phyloP scores from a whole-genome alignment of 2,113 vertebrate genomes.

The Litocranius walleri region DNA sequence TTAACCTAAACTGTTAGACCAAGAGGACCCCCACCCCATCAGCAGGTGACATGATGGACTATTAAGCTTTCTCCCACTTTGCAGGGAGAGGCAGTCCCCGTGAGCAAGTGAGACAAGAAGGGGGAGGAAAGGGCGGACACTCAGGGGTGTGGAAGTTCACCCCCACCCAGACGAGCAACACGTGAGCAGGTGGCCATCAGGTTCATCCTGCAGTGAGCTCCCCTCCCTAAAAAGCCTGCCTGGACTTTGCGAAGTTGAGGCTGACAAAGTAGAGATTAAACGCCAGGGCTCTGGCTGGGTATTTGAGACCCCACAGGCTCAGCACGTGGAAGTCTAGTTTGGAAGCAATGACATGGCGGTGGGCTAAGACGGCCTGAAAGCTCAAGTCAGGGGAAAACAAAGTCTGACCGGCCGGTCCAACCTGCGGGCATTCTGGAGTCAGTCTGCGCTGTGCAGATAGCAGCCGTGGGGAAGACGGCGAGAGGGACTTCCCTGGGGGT shows the following conservation, averaged over 20 bases:
- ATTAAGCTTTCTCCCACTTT: background rate
- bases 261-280: background rate
- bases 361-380: background rate
- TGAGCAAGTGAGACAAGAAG: background rate
- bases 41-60: background rate
- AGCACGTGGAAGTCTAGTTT: rapidly evolving
- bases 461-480: rapidly evolving
- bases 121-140: background rate
- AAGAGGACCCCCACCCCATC: background rate
- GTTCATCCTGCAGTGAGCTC: rapidly evolving
- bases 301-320: background rate
- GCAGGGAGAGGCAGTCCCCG: rapidly evolving
- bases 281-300: background rate
- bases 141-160: rapidly evolving
- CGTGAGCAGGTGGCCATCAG: background rate
- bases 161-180: background rate
- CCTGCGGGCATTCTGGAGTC: rapidly evolving
- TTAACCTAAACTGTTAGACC: rapidly evolving
- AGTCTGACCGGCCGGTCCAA: rapidly evolving
- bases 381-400: rapidly evolving
- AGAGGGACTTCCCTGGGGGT: background rate
- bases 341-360: rapidly evolving
- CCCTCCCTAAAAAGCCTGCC: background rate
- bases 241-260: background rate
- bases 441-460: rapidly evolving